A percentile compares a stretch with the other conserved stretches of the same genome.
These are phyloP conservation scores for Magallana nippona DNA, from an alignment of 2,888 invertebrate genomes.

Conservation along the genomic window DNA sequence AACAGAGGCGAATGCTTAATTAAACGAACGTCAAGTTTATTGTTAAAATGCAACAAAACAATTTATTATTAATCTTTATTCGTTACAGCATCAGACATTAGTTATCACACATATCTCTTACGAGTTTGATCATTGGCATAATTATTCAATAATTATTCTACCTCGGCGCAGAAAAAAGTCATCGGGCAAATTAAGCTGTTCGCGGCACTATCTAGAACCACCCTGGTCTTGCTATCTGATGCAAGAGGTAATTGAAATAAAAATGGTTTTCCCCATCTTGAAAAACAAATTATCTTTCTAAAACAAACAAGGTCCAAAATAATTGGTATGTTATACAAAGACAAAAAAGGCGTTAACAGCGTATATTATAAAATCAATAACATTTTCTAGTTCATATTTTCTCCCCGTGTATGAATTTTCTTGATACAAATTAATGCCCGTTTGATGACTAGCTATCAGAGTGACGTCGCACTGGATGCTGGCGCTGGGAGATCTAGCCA, in stretches of 20 bases:
- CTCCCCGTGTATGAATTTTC: conserved; percentile 26
- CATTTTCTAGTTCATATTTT: conserved; percentile 25
- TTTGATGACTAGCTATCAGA: neutral
- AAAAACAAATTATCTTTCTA: neutral
- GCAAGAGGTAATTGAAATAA: neutral
- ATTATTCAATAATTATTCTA: neutral
- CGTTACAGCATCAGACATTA: neutral
- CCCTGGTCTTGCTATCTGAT: neutral
- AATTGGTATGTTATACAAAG: neutral
- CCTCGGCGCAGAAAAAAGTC: neutral
- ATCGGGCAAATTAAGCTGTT: conserved; percentile 7
- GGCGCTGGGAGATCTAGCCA: neutral
- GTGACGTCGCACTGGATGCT: neutral
- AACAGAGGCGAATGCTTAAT: neutral
- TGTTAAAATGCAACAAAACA: neutral
- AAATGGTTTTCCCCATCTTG: neutral
- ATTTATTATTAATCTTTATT: conserved; percentile 12
- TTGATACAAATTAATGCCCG: conserved; percentile 22
- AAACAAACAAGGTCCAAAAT: conserved; percentile 26
- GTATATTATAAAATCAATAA: conserved; percentile 22
- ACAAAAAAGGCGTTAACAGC: conserved; percentile 16
- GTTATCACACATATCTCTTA: neutral
- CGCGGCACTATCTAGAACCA: neutral
- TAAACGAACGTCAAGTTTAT: neutral
- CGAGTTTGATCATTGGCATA: neutral